Percentiles rank a stretch among this genome's conserved stretches.
phyloP scores from a whole-genome alignment of 2,113 vertebrate genomes.

The Nibea coibor region DNA sequence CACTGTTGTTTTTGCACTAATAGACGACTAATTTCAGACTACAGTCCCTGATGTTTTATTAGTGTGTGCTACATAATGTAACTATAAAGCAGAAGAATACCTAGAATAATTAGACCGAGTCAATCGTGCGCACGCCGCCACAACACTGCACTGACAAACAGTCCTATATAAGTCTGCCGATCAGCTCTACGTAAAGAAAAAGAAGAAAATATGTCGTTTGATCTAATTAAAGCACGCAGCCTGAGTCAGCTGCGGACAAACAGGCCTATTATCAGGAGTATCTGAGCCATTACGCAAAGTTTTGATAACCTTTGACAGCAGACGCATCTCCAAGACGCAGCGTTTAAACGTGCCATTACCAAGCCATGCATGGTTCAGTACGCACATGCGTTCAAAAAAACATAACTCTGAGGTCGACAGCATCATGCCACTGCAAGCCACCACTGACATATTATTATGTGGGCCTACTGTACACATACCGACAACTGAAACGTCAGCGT shows the following conservation, averaged over 20 bases:
- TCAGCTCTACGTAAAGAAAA: neutral
- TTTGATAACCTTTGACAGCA: slow-evolving; percentile 55
- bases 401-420: neutral
- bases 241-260: neutral
- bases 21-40: neutral
- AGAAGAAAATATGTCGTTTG: neutral
- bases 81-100: neutral
- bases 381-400: neutral
- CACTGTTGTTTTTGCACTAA: neutral
- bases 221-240: slow-evolving; percentile 1
- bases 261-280: slow-evolving; percentile 6
- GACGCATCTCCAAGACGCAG: slow-evolving; percentile 23
- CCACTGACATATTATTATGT: neutral
- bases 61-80: neutral
- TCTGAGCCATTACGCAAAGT: slow-evolving; percentile 43
- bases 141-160: neutral
- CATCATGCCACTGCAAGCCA: neutral
- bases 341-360: neutral
- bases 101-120: neutral
- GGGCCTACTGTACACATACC: no score
- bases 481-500: neutral
- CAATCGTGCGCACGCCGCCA: neutral
- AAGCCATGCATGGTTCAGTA: slow-evolving; percentile 6
- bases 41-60: neutral
- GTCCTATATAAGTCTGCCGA: neutral